Percentiles rank a stretch among this genome's conserved stretches.
These are phyloP conservation scores for Pelodytes ibericus DNA, from an alignment of 2,797 vertebrate genomes.

Conservation along the genomic window DNA sequence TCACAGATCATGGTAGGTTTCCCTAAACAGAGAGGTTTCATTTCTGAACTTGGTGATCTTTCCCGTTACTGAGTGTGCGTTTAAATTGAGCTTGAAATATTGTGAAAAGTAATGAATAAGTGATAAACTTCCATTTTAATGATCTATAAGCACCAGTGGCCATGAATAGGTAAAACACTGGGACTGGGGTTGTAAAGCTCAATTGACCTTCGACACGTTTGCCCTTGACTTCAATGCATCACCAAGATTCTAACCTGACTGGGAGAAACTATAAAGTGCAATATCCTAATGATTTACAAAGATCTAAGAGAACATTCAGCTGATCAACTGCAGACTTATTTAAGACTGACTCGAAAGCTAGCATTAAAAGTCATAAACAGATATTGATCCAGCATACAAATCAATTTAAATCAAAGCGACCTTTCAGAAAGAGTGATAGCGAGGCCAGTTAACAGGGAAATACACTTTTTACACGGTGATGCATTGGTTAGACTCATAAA, in stretches of 20 bases:
- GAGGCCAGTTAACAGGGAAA: neutral
- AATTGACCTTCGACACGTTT: conserved; percentile 38
- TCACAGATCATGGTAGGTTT: too few species aligned
- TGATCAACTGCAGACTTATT: conserved; percentile 42
- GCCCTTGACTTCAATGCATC: conserved; percentile 5
- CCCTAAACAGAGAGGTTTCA: too few species aligned
- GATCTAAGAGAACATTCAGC: conserved; percentile 42
- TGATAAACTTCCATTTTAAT: conserved; percentile 2
- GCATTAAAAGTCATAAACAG: conserved; percentile 48
- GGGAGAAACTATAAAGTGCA: conserved; percentile 52
- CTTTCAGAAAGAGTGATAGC: conserved; percentile 32
- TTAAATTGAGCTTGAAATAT: neutral
- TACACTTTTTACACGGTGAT: conserved; percentile 32
- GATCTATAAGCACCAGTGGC: conserved; percentile 6
- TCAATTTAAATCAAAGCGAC: conserved; percentile 44
- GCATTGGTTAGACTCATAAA: conserved; percentile 20
- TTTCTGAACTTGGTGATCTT: too few species aligned
- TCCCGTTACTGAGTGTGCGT: too few species aligned
- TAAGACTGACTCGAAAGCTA: conserved; percentile 32
- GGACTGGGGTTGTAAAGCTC: conserved; percentile 29
- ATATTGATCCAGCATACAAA: conserved; percentile 49
- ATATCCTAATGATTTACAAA: conserved; percentile 40
- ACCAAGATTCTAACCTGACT: conserved; percentile 55
- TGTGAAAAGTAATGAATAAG: neutral
- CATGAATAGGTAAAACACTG: conserved; percentile 21